These are phyloP conservation scores for Kryphioiulus occultus DNA, from an alignment of 2,888 invertebrate genomes.

Conservation along the genomic window DNA sequence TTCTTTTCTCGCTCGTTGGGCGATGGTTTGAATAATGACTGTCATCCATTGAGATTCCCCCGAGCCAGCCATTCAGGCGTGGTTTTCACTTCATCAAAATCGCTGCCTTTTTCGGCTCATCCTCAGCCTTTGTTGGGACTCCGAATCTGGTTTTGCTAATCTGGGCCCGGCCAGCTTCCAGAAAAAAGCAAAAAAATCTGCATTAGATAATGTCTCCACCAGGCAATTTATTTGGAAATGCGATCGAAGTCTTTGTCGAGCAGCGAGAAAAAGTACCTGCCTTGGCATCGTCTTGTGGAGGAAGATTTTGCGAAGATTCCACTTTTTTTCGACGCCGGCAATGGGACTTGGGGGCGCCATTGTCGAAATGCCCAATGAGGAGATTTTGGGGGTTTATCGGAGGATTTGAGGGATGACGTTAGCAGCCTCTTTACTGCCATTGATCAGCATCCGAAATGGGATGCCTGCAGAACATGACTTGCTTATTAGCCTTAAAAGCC, in stretches of 20 bases:
- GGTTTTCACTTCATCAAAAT: neutral
- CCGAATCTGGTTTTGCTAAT: neutral
- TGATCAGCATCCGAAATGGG: neutral
- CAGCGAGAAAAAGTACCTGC: neutral
- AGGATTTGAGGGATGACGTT: too few species aligned
- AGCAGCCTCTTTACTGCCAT: too few species aligned
- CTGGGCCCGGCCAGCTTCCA: neutral
- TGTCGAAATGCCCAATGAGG: too few species aligned
- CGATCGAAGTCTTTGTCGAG: neutral
- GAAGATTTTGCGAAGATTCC: neutral
- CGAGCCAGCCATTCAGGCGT: neutral
- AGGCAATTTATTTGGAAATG: neutral
- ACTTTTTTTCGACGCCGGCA: neutral
- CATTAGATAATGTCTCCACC: neutral
- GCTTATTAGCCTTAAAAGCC: constrained; percentile 9
- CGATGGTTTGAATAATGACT: neutral
- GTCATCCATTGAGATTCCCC: neutral
- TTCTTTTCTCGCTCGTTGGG: neutral
- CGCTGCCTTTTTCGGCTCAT: neutral
- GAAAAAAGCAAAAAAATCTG: neutral
- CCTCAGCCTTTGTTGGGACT: neutral
- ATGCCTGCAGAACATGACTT: neutral
- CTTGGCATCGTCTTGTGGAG: neutral
- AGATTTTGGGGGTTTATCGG: neutral
- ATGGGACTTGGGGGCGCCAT: neutral